These are phyloP conservation scores for Opisthograptis luteolata DNA, from an alignment of 2,888 invertebrate genomes.

Conservation along the genomic window DNA sequence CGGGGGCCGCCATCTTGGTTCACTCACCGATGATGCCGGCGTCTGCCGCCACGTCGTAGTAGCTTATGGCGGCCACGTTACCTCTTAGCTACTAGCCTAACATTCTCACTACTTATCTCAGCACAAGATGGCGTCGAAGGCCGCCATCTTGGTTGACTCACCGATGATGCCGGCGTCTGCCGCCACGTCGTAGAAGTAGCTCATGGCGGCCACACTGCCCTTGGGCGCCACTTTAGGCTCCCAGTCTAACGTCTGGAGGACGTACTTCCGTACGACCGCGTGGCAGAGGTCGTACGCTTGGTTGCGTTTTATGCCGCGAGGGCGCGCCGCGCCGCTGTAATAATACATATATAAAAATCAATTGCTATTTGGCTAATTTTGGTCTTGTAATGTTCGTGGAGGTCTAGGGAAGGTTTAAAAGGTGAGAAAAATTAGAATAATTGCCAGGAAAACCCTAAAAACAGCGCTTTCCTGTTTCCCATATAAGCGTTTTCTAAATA, in stretches of 20 bases:
- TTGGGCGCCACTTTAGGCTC: slow-evolving; percentile 86
- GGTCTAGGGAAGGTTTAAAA: no score
- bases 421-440: no score
- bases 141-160: slow-evolving; percentile 44
- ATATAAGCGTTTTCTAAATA: no score
- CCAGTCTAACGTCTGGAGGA: slow-evolving; percentile 76
- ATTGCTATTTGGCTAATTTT: no score
- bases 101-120: no score
- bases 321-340: slow-evolving; percentile 57
- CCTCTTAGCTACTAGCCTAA: no score
- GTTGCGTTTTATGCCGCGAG: slow-evolving; percentile 48
- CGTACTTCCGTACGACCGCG: slow-evolving; percentile 55
- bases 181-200: slow-evolving; percentile 97
- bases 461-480: no score
- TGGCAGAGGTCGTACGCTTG: slow-evolving; percentile 59
- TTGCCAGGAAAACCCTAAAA: no score
- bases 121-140: neutral
- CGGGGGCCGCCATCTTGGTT: neutral
- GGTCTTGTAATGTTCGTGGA: no score
- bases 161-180: slow-evolving; percentile 93
- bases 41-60: slow-evolving; percentile 96
- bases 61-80: slow-evolving; percentile 93
- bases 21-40: slow-evolving; percentile 89
- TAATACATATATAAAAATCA: no score
- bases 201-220: slow-evolving; percentile 89